A percentile compares a stretch with the other conserved stretches of the same genome.
Conservation (phyloP, 2,797 vertebrate genomes). For the Pelodytes ibericus region DNA sequence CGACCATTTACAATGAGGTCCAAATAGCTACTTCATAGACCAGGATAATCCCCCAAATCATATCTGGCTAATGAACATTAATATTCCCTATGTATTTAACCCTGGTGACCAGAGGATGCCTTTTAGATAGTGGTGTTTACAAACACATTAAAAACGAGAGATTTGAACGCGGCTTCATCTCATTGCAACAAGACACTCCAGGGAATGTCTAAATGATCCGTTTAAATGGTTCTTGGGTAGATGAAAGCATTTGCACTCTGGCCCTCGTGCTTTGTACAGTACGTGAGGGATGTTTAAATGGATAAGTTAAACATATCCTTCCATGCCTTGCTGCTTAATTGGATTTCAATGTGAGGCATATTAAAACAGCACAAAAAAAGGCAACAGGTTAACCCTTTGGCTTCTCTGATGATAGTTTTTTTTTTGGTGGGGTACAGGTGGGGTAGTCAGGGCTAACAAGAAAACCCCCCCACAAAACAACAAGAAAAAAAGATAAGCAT, state of each 20-base stretch:
- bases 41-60: neutral
- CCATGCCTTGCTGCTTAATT: conserved; percentile 79
- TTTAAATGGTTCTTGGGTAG: conserved; percentile 70
- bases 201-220: conserved; percentile 55
- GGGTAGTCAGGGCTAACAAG: too few species aligned
- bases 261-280: conserved; percentile 72
- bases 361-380: conserved; percentile 43
- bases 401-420: neutral
- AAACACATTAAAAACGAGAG: conserved; percentile 49
- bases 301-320: conserved; percentile 75
- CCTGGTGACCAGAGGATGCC: conserved; percentile 33
- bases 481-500: too few species aligned
- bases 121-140: conserved; percentile 43
- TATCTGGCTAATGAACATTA: conserved; percentile 44
- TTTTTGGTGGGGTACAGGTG: neutral
- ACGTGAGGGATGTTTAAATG: conserved; percentile 77
- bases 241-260: conserved; percentile 78
- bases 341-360: conserved; percentile 53
- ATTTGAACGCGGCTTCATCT: conserved; percentile 50
- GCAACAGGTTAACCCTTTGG: conserved; percentile 18
- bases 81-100: conserved; percentile 43
- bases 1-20: neutral
- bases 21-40: neutral
- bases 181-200: conserved; percentile 48
- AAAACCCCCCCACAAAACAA: too few species aligned